Evolutionary conservation across 2,113 vertebrate species (phyloP), one percentile per base, ranked within the genome.

Genomic region (Stercorarius parasiticus): DNA sequence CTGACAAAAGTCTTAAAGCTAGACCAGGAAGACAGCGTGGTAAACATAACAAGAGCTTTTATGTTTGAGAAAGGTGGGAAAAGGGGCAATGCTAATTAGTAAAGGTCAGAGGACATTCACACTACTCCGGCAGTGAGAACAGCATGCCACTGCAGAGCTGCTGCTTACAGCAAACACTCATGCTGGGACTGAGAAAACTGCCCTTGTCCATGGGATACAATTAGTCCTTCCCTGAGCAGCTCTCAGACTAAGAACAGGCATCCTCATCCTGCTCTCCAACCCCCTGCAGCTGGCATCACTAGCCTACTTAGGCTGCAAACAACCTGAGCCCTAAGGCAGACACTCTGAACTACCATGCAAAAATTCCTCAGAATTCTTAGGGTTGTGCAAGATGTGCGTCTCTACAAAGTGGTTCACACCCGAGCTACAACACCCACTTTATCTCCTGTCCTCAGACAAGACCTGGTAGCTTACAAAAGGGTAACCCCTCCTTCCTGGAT

Each of bases 361-460:
- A 91, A 94, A 88, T 7, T 86, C 76, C 26, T 86, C 20, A 26
- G 43, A 90, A 61, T 50, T 86, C 62, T 88, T 70, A 81, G 52
- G n/a, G 50, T 34, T 61, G 7, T 25, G 19, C 38, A 81, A 69
- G 10, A 66, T 10, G 5, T 42, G 8, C 65, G 66, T 38, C 45
- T 71, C 55, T 69, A 8, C 26, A 26, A 77, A 58, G 29, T 34
- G 38, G 26, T 34, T 89, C 80, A 65, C 81, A 72, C 56, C 58
- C 13, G 3, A 76, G 58, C 42, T 91, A 6, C 66, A 88, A 83
- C 93, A 87, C 95, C 84, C 90, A 62, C 55, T 82, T 96, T 97
- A 98, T 98, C 97, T 90, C 36, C 30, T 43, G 20, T 61, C 43
- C 64, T 89, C 96, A 97, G 90, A 30, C 64, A 82, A 42, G 66